Conservation (phyloP, 1,140 invertebrate genomes). For the Listronotus oregonensis region DNA sequence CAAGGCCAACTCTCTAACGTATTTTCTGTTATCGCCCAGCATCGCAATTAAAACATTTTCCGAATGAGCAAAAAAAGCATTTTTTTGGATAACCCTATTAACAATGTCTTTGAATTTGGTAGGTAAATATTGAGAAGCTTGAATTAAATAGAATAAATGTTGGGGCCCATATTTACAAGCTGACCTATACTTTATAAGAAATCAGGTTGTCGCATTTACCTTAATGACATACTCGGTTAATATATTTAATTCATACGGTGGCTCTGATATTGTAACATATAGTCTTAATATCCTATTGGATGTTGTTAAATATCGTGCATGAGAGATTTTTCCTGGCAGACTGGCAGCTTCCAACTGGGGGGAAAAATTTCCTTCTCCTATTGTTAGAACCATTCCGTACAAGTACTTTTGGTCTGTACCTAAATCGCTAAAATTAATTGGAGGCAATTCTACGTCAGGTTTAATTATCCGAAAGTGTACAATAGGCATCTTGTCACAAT, state of each 20-base stretch:
- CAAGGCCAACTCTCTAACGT: neutral
- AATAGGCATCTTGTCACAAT: neutral
- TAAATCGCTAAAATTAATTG: neutral
- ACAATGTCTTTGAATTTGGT: too few relatives aligned
- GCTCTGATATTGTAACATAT: neutral
- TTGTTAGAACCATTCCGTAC: slow-evolving; percentile 1
- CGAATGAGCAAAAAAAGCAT: too few relatives aligned
- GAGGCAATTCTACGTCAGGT: neutral
- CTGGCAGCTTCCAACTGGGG: neutral
- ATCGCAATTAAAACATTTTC: too few relatives aligned
- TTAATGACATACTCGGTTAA: too few relatives aligned
- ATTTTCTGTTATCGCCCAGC: too few relatives aligned
- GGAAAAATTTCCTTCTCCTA: neutral
- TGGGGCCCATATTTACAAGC: too few relatives aligned
- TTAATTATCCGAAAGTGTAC: neutral
- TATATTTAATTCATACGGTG: neutral
- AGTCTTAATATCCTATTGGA: slow-evolving; percentile 10
- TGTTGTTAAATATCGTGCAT: slow-evolving; percentile 14
- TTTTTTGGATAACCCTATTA: too few relatives aligned
- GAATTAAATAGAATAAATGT: too few relatives aligned
- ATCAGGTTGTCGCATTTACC: too few relatives aligned
- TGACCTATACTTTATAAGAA: too few relatives aligned
- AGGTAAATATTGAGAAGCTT: too few relatives aligned
- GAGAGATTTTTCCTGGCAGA: slow-evolving; percentile 4
- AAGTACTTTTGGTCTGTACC: slow-evolving; percentile 10